Percentiles rank a stretch among this genome's conserved stretches.
Conservation (phyloP, 1,140 invertebrate species). For the Anadara kagoshimensis region DNA sequence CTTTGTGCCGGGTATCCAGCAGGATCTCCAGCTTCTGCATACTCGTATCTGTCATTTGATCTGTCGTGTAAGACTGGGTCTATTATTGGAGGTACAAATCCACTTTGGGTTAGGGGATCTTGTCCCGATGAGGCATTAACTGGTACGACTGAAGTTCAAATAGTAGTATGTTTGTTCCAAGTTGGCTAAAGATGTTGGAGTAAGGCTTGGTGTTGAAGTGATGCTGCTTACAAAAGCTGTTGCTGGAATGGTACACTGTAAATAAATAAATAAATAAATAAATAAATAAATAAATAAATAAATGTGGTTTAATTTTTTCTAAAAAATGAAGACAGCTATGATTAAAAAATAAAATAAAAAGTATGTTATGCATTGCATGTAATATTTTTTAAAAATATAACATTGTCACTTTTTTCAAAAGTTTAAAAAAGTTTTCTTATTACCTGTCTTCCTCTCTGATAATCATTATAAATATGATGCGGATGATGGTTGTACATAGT, state of each 20-base stretch:
- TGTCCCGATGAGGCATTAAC: conserved; percentile 71
- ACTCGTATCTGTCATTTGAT: conserved; percentile 54
- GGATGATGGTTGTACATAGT: too few relatives aligned
- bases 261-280: conserved; percentile 29
- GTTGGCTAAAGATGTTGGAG: conserved; percentile 92
- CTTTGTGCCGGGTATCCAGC: conserved; percentile 53
- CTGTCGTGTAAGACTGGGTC: conserved; percentile 71
- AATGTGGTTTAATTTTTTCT: too few relatives aligned
- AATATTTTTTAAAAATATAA: too few relatives aligned
- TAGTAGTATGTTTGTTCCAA: conserved; percentile 89
- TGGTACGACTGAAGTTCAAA: conserved; percentile 78
- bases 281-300: not conserved
- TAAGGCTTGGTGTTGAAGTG: conserved; percentile 89
- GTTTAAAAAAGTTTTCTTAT: not conserved
- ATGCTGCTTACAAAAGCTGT: conserved; percentile 81
- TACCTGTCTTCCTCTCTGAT: not conserved
- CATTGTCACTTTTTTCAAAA: not conserved
- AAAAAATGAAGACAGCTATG: not conserved
- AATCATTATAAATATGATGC: too few relatives aligned
- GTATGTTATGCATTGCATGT: not conserved
- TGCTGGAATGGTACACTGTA: conserved; percentile 62
- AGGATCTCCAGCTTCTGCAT: conserved; percentile 33
- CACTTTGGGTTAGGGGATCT: conserved; percentile 87
- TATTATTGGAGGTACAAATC: conserved; percentile 90
- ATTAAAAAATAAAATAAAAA: not conserved